Conservation (phyloP, 2,888 invertebrate species). For the Trachelus troglodyta region DNA sequence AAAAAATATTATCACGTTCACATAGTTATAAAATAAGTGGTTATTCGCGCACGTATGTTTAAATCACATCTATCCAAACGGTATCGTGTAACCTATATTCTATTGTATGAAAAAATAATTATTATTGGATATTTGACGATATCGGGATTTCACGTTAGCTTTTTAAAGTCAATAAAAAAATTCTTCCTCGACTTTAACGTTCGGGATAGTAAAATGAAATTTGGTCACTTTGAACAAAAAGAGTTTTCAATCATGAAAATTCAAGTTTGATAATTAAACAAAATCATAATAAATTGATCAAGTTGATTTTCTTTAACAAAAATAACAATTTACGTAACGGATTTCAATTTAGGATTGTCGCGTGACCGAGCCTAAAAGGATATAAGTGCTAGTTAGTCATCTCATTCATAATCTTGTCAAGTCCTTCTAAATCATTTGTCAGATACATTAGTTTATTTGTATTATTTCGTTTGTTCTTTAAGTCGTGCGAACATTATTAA, state of each 20-base stretch:
- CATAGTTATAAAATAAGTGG: not conserved
- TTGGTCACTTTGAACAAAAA: not conserved
- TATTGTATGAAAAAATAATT: not conserved
- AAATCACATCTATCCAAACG: not conserved
- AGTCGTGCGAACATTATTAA: not conserved
- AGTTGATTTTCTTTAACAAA: not conserved
- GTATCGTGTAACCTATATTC: not conserved
- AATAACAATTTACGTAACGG: not conserved
- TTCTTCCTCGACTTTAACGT: not conserved
- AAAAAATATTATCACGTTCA: not conserved
- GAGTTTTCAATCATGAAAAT: not conserved
- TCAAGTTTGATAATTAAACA: not conserved
- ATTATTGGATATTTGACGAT: not conserved
- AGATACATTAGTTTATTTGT: not conserved
- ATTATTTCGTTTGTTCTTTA: not conserved
- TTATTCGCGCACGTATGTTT: not conserved
- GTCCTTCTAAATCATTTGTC: not conserved
- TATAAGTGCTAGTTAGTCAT: not conserved
- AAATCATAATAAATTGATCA: not conserved
- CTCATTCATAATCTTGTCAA: not conserved
- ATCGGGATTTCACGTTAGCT: not conserved
- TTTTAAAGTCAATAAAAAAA: not conserved
- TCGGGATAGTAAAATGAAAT: not conserved
- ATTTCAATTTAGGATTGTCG: not conserved
- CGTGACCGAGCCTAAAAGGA: not conserved